Evolutionary conservation across 2,888 invertebrate genomes (phyloP), one percentile per base, ranked within the genome.

Genomic region (Plusia festucae): DNA sequence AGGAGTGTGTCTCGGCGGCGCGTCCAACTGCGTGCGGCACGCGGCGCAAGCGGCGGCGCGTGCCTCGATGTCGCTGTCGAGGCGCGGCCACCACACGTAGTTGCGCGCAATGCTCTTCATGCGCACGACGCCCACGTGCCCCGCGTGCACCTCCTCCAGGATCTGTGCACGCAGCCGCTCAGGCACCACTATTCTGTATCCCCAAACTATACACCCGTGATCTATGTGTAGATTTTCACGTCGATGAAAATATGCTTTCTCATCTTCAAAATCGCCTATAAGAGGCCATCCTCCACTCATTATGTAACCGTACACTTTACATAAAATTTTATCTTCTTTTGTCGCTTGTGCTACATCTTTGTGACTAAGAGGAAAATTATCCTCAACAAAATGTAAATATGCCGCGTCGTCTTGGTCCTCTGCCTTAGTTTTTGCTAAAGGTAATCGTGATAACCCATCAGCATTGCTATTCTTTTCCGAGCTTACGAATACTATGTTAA

Each of bases 361-460:
- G 46, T 32, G 40, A 56, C 60, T 68, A 22, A 68, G n/a, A 24
- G 64, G 68, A 4, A 64, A 65, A 22, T 11, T 58, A 6, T 65
- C 65, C 49, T 68, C 40, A 20, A 68, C 65, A 32, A 54, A 65
- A 54, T 68, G 34, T 40, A 64, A 5, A 57, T 57, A 64, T 7
- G 51, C 24, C 7, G 34, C n/a, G 27, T 57, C 53, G n/a, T 64
- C 65, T 24, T 32, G 53, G 27, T 53, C 46, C 30, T 46, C 0
- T 24, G 16, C 44, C 24, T 24, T 24, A 24, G 24, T 24, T 24
- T 56, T 57, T 8, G 34, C n/a, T n/a, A 60, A 40, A 52, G 65
- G 65, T 46, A 60, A 20, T 18, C 65, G 53, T 32, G 60, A 61
- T 32, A 65, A 20, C 18, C 46, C 53, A 40, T 60, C 55, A 13